Evolutionary conservation across 2,888 invertebrate genomes (phyloP).

Genomic region (Dexiosoma caninum): DNA sequence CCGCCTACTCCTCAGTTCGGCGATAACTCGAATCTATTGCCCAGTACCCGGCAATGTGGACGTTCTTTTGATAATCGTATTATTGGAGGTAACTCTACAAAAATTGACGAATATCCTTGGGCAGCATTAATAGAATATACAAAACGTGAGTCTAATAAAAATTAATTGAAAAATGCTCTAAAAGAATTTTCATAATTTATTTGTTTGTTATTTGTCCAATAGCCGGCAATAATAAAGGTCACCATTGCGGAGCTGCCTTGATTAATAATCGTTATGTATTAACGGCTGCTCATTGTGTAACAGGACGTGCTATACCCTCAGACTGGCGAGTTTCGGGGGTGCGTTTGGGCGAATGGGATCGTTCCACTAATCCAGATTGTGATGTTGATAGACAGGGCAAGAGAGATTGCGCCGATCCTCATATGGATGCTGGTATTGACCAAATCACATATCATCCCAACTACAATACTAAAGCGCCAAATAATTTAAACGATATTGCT

Average conservation of each 20-base stretch:
- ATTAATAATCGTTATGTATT: constrained; percentile 83
- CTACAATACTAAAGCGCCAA: constrained; percentile 80
- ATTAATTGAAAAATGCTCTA: neutral
- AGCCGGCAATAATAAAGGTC: constrained; percentile 81
- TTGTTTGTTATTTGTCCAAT: neutral
- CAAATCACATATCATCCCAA: constrained; percentile 82
- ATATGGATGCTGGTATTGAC: constrained; percentile 81
- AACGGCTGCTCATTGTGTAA: constrained; percentile 88
- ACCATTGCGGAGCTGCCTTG: constrained; percentile 86
- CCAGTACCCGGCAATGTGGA: constrained; percentile 58
- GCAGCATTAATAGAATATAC: constrained; percentile 60
- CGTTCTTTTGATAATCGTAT: constrained; percentile 61
- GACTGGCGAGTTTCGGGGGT: constrained; percentile 80
- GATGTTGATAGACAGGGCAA: constrained; percentile 66
- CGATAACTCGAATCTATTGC: constrained; percentile 39
- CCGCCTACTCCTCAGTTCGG: neutral
- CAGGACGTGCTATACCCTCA: constrained; percentile 81
- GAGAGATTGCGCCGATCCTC: constrained; percentile 81
- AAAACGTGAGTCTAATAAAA: constrained; percentile 49
- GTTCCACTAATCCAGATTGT: constrained; percentile 71
- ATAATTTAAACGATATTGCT: constrained; percentile 85
- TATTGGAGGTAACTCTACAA: constrained; percentile 56
- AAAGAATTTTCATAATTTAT: neutral
- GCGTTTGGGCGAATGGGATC: constrained; percentile 77
- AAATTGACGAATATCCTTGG: constrained; percentile 64